These are phyloP conservation scores for Irena cyanogastra DNA, from an alignment of 2,113 vertebrate genomes.

Conservation along the genomic window DNA sequence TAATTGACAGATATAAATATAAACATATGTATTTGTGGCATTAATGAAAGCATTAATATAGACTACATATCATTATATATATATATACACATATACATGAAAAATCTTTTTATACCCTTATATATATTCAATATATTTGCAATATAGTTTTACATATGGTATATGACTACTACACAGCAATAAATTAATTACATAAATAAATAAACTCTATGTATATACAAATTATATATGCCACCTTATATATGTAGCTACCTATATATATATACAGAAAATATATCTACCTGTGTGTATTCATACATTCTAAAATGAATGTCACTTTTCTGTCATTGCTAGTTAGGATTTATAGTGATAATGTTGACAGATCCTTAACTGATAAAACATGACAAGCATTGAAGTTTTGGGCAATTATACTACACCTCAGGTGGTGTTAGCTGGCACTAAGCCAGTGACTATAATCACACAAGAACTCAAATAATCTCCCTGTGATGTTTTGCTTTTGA, in stretches of 20 bases:
- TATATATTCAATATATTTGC: not conserved
- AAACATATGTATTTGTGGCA: accelerated
- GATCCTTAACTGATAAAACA: constrained; percentile 30
- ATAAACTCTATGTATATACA: not conserved
- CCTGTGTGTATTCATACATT: not conserved
- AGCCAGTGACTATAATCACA: not conserved
- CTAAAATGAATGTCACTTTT: not conserved
- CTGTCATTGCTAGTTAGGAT: not conserved
- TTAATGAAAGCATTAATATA: not conserved
- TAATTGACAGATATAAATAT: not conserved
- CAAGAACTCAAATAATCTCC: not conserved
- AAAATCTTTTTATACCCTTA: not conserved
- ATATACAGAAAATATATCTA: not conserved
- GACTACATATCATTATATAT: not conserved
- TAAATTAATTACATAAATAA: not conserved
- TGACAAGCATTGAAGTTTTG: constrained; percentile 4
- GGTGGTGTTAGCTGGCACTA: not conserved
- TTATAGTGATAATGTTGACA: not conserved
- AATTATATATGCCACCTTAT: not conserved
- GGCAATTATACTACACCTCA: constrained; percentile 5
- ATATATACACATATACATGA: not conserved
- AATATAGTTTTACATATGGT: not conserved
- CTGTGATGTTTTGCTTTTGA: not conserved
- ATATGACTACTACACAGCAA: not conserved
- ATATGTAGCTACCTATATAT: not conserved